Conservation (phyloP, 2,113 vertebrate species). For the Accipiter cooperii region DNA sequence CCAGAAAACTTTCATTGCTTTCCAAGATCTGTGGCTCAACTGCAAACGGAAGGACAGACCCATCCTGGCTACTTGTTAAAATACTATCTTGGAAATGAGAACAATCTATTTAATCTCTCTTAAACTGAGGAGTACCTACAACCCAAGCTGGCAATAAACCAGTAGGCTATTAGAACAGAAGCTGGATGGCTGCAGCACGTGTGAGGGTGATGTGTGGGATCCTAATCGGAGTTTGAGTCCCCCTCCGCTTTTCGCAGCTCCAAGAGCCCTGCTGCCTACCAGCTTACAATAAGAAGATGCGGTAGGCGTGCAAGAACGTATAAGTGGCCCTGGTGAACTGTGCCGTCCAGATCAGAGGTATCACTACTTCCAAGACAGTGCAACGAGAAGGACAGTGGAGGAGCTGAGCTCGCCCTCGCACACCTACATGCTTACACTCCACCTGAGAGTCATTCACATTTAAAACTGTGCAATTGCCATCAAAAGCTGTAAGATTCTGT, state of each 20-base stretch:
- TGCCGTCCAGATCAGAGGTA: not conserved
- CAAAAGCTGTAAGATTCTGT: not conserved
- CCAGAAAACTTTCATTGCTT: not conserved
- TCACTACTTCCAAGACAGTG: not conserved
- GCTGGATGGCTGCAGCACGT: not conserved
- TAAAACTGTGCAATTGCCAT: not conserved
- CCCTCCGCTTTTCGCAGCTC: not conserved
- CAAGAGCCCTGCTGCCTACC: not conserved
- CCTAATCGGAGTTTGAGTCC: not conserved
- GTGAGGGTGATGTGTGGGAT: rapidly evolving
- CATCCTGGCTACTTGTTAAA: not conserved
- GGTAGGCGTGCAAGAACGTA: not conserved
- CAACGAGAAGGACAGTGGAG: not conserved
- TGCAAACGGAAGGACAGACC: not conserved
- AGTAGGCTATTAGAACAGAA: not conserved
- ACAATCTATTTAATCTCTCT: not conserved
- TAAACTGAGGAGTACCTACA: not conserved
- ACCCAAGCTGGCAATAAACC: not conserved
- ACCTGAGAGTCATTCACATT: not conserved
- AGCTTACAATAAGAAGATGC: not conserved
- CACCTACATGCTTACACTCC: not conserved
- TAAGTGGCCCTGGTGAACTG: not conserved
- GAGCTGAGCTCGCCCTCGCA: not conserved
- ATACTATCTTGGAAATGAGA: not conserved
- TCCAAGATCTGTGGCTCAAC: not conserved